A percentile compares a stretch with the other conserved stretches of the same genome.
Conservation (phyloP, 2,888 invertebrate species). For the Creontiades dilutus region DNA sequence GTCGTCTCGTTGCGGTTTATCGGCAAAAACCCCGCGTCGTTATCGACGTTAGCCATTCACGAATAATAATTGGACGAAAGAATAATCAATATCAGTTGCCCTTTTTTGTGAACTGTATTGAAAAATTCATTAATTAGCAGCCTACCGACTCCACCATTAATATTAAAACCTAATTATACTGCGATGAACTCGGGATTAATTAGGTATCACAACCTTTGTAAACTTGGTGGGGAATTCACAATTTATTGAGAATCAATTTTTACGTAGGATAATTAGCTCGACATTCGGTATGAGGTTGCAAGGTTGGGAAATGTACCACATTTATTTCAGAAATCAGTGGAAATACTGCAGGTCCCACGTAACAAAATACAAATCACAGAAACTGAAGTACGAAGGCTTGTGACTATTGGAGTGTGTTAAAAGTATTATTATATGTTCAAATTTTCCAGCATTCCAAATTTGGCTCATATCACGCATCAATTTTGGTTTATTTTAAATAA, state of each 20-base stretch:
- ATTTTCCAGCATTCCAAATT: no score
- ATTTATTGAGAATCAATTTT: not conserved
- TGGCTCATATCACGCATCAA: no score
- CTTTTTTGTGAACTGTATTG: not conserved
- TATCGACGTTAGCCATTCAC: not conserved
- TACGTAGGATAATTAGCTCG: no score
- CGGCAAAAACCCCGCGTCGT: slow-evolving; percentile 3
- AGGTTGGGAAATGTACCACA: no score
- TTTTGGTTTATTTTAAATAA: no score
- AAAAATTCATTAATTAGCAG: slow-evolving; percentile 2
- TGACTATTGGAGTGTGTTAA: no score
- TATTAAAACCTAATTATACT: slow-evolving; percentile 21
- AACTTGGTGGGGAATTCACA: not conserved
- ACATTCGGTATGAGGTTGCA: no score
- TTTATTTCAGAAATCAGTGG: no score
- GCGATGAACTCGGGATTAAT: slow-evolving; percentile 16
- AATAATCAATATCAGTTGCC: slow-evolving; percentile 10
- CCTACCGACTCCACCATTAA: not conserved
- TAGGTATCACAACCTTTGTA: not conserved
- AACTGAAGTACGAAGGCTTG: no score
- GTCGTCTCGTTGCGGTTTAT: slow-evolving; percentile 20
- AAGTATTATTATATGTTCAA: no score
- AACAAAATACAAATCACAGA: no score
- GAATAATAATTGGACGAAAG: slow-evolving; percentile 10
- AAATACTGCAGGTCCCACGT: no score